Evolutionary conservation across 2,113 vertebrate species (phyloP), one percentile per base, ranked within the genome.

Genomic region (Podocnemis expansa): DNA sequence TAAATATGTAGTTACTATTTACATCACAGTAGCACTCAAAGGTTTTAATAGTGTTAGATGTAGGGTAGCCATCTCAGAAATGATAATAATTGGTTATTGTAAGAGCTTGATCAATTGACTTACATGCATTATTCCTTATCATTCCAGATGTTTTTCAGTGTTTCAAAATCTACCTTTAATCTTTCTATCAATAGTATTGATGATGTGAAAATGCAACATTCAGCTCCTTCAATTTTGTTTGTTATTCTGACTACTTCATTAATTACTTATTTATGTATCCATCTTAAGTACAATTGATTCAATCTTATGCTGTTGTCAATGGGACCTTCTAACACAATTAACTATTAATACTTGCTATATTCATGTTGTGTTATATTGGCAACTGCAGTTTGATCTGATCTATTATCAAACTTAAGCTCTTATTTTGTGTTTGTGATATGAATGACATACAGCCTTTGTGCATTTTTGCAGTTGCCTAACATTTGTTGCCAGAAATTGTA

Each of bases 191-290:
- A 85, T 84, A 89, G 4, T 91, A 88, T 45, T 67, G 89, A 95
- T 25, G 4, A 63, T 58, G 75, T 88, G 82, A 95, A 96, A 96
- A 90, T 79, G 41, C 63, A 85, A 60, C 67, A 83, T 93, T 90
- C 91, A 95, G 56, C 58, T 84, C 5, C 91, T 89, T 85, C 21
- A 5, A 29, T 88, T 80, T 54, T 84, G 25, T 92, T 51, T 84
- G 60, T 91, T 80, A 87, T 41, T 52, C 4, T 1, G 83, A 88
- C 47, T 80, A 56, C 82, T 47, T 92, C 95, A 92, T 91, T 80
- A 86, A 89, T 84, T 80, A 7, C 85, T 94, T 91, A 78, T 91
- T 95, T 95, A 55, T 78, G 45, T 94, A 88, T 76, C 27, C 49
- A 29, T 80, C 49, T 88, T 60, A 78, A 93, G 91, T 93, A 73